Conservation (phyloP, 2,797 vertebrate genomes). For the Dendrocincla tyrannina region DNA sequence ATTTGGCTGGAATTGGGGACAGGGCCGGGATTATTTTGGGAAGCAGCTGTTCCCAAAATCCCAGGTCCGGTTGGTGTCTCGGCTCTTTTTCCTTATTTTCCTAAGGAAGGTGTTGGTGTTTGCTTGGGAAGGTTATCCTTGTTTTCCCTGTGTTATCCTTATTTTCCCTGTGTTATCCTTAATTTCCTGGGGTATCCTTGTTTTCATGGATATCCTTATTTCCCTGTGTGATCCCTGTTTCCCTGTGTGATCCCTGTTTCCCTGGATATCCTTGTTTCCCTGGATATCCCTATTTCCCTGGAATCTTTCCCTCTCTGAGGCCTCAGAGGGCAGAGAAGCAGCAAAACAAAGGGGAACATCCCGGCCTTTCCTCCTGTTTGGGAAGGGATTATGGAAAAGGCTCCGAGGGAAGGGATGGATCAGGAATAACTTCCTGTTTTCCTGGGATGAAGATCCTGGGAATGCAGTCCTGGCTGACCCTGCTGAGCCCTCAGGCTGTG, state of each 20-base stretch:
- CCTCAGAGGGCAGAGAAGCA: accelerated
- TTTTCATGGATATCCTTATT: neutral
- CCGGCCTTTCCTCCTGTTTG: neutral
- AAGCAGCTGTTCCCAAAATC: accelerated
- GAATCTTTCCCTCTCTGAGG: neutral
- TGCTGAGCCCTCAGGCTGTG: neutral
- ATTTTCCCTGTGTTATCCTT: neutral
- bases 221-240: no score
- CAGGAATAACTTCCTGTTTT: accelerated
- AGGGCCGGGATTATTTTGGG: neutral
- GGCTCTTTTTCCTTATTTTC: neutral
- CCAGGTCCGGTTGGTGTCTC: accelerated
- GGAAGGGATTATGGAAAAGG: neutral
- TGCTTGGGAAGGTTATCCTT: neutral
- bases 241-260: neutral
- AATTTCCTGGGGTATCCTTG: neutral
- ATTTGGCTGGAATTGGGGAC: neutral
- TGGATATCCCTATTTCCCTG: neutral
- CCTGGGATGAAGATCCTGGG: neutral
- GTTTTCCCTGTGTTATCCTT: neutral
- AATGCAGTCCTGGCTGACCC: accelerated
- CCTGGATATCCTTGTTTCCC: neutral
- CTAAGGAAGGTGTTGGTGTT: neutral
- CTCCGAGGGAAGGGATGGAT: neutral
- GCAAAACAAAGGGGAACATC: neutral